Evolutionary conservation across 2,888 invertebrate genomes (phyloP), one percentile per base, ranked within the genome.

Genomic region (Sarcophaga subvicina): DNA sequence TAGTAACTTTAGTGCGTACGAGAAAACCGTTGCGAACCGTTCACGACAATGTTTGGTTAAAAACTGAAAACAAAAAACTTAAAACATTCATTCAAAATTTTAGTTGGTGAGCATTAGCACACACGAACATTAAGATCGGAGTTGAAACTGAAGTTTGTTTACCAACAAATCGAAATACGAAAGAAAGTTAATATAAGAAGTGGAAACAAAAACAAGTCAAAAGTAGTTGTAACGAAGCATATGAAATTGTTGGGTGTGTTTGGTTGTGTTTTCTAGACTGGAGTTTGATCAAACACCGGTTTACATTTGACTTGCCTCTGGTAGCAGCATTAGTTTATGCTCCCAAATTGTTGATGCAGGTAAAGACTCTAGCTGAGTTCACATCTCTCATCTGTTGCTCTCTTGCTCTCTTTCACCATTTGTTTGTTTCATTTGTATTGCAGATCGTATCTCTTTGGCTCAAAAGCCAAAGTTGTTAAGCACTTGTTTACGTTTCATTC

Each of bases 1-100:
- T 37, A 25, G 70, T 49, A 60, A 71, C 14, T 73, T 78, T 76
- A 59, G 59, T 79, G 81, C 84, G 84, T 47, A 47, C 37, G 10
- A 63, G 11, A 37, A 59, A 71, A 25, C n/a, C 62, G 17, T 20
- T n/a, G 10, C 60, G 49, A 72, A 81, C 83, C 87, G 82, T 76
- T 71, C 83, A 54, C 87, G 75, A 59, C 82, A 79, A 80, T 80
- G 88, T 85, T 88, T 85, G 83, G 83, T 77, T 86, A 70, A 83
- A 85, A 88, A 89, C 89, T 89, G 86, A 89, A 86, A 78, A 75
- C 59, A 70, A 60, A 77, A 78, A 78, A 22, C 17, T 54, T 71
- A 83, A 49, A 49, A 67, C 72, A 62, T 72, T 66, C 62, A 78
- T 45, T 73, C 49, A 14, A 62, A 78, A 17, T 14, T 83, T 73